Percentiles rank a stretch among this genome's conserved stretches.
phyloP scores from a whole-genome alignment of 2,797 vertebrate genomes.

The Trematomus bernacchii region DNA sequence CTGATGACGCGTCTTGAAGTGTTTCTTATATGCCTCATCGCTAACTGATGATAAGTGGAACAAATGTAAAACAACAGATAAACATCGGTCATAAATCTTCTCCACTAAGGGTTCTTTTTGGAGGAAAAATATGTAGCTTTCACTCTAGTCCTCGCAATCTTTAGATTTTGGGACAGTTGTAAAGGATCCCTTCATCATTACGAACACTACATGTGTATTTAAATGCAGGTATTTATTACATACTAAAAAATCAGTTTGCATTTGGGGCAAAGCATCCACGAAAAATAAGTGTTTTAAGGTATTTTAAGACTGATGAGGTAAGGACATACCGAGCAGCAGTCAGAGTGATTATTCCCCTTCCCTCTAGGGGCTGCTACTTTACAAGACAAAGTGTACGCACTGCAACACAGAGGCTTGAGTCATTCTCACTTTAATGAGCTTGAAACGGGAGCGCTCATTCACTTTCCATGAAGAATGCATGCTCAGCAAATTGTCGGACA shows the following conservation, averaged over 20 bases:
- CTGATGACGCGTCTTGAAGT: neutral
- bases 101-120: too few species aligned
- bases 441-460: constrained; percentile 45
- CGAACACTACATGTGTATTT: too few species aligned
- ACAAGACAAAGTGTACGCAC: constrained; percentile 27
- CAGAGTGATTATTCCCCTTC: constrained; percentile 26
- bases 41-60: neutral
- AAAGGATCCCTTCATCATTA: too few species aligned
- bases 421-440: constrained; percentile 51
- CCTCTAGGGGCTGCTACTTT: constrained; percentile 24
- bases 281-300: too few species aligned
- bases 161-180: too few species aligned
- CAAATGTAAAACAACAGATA: too few species aligned
- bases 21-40: neutral
- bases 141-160: too few species aligned
- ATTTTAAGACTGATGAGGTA: neutral
- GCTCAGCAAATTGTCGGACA: constrained; percentile 26
- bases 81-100: too few species aligned
- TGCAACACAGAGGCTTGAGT: constrained; percentile 16
- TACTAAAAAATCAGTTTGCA: neutral
- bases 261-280: neutral
- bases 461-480: constrained; percentile 4
- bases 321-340: constrained; percentile 1
- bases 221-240: too few species aligned
- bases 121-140: too few species aligned